Evolutionary conservation across 2,113 vertebrate genomes (phyloP).

Genomic region (Rhizomys pruinosus): DNA sequence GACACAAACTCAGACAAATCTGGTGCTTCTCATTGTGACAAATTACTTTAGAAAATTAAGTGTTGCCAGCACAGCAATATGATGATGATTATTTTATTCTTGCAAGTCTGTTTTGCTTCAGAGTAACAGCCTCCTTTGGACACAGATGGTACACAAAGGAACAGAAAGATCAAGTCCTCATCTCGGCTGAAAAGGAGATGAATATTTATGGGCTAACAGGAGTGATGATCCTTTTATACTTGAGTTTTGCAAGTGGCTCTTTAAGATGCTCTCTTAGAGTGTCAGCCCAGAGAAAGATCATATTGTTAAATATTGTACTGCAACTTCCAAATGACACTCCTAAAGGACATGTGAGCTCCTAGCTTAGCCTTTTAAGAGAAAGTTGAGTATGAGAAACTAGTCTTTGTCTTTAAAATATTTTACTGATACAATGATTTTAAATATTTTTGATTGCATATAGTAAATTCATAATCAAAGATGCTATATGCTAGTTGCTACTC

Average conservation of each 20-base stretch:
- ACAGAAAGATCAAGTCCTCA: slow-evolving; percentile 47
- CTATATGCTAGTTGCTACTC: background rate
- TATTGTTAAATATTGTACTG: slow-evolving; percentile 54
- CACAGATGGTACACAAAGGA: slow-evolving; percentile 58
- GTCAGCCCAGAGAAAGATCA: slow-evolving; percentile 35
- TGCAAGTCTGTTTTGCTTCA: slow-evolving; percentile 56
- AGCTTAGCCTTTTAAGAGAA: background rate
- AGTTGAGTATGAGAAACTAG: slow-evolving; percentile 21
- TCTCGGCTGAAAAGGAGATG: slow-evolving; percentile 58
- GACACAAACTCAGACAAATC: slow-evolving; percentile 79
- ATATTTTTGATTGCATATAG: background rate
- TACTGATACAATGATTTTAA: slow-evolving; percentile 22
- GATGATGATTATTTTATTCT: slow-evolving; percentile 78
- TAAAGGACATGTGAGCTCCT: background rate
- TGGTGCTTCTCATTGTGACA: slow-evolving; percentile 73
- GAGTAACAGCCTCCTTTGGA: slow-evolving; percentile 69
- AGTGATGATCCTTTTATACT: slow-evolving; percentile 59
- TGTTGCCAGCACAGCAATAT: slow-evolving; percentile 69
- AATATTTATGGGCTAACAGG: slow-evolving; percentile 58
- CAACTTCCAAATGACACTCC: background rate
- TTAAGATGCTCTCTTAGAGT: slow-evolving; percentile 44
- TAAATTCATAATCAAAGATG: background rate
- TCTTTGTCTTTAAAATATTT: slow-evolving; percentile 41
- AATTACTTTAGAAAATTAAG: slow-evolving; percentile 80
- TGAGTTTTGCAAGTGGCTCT: slow-evolving; percentile 32